Base-by-base conservation (phyloP, 1,140 invertebrate genomes). In the Macrotrachela quadricornifera region DNA sequence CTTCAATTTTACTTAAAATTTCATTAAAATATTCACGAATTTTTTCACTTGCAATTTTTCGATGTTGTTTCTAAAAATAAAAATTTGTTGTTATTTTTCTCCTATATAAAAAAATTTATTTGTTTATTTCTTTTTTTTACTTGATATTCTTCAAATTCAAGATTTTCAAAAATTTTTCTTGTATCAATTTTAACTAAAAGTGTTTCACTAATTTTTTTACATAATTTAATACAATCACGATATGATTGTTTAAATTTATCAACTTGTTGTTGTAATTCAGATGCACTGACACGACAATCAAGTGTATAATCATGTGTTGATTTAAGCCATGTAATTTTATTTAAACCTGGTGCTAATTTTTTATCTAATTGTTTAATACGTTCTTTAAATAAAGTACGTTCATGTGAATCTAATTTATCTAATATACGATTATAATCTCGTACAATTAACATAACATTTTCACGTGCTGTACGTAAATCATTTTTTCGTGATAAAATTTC, bases 391-490 rank as follows among this genome's bases (percentile, higher is more conserved):
- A 79, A 61, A 38, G 67, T 61, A 54, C 72, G 60, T 56, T 78
- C 76, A 57, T 75, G 70, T 37, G 60, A 50, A n/a, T 74, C 74
- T 43, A 78, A 59, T 4, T 71, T 71, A 60, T 64, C 58, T 46
- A 86, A 61, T 38, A 85, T 82, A 60, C 68, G 78, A 67, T 88
- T 87, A 63, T 86, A 86, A 42, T 81, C 78, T 17, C 78, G 71
- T 0, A 81, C 78, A 1, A 87, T 77, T 1, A 77, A 71, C 12
- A 83, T 61, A 0, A 85, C 78, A 57, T 78, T 78, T 61, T 84
- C 79, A 53, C 79, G 78, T 0, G 81, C 71, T 54, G 78, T 78
- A 18, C 74, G 69, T 1, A 84, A 63, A 11, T 72, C 74, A 10
- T 77, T 75, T 46, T 75, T 73, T 51, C 77, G 79, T 53, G 73